A percentile compares a stretch with the other conserved stretches of the same genome.
These are phyloP conservation scores for Nannoperca australis DNA, from an alignment of 2,797 vertebrate species.

Conservation along the genomic window DNA sequence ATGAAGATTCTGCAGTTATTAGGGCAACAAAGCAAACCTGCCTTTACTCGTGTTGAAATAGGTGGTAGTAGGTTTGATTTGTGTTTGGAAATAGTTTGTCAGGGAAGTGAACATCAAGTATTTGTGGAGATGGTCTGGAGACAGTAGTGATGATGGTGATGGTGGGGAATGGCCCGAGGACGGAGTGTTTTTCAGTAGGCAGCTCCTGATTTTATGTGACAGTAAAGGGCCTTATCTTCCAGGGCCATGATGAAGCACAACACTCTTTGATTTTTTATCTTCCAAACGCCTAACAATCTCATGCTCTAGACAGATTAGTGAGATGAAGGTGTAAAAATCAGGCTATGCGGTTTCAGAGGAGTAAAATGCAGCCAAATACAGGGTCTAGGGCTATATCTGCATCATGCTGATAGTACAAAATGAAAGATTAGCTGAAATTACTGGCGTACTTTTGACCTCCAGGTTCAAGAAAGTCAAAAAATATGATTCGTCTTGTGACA, in stretches of 20 bases:
- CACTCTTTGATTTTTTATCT: slow-evolving; percentile 81
- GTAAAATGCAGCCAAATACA: slow-evolving; percentile 53
- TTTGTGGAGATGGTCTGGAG: slow-evolving; percentile 62
- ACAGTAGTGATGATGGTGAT: slow-evolving; percentile 64
- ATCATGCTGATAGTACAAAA: slow-evolving; percentile 68
- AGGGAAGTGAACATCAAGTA: slow-evolving; percentile 52
- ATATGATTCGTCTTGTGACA: slow-evolving; percentile 3
- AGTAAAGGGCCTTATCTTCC: slow-evolving; percentile 80
- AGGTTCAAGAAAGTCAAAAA: slow-evolving; percentile 44
- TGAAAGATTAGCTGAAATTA: slow-evolving; percentile 56
- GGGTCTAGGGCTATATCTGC: slow-evolving; percentile 68
- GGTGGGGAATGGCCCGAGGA: slow-evolving; percentile 67
- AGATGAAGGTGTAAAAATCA: slow-evolving; percentile 75
- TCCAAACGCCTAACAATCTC: slow-evolving; percentile 72
- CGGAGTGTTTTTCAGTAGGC: slow-evolving; percentile 72
- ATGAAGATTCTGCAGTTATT: neutral
- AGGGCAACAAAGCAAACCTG: neutral
- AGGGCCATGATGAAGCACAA: slow-evolving; percentile 76
- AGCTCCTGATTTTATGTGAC: slow-evolving; percentile 80
- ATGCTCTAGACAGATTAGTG: slow-evolving; percentile 75
- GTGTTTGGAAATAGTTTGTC: slow-evolving; percentile 56
- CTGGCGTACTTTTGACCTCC: slow-evolving; percentile 61
- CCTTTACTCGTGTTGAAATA: slow-evolving; percentile 25
- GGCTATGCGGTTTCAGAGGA: slow-evolving; percentile 48
- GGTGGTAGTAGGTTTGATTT: slow-evolving; percentile 39